Conservation (phyloP, 2,113 vertebrate genomes). For the Corynorhinus townsendii region DNA sequence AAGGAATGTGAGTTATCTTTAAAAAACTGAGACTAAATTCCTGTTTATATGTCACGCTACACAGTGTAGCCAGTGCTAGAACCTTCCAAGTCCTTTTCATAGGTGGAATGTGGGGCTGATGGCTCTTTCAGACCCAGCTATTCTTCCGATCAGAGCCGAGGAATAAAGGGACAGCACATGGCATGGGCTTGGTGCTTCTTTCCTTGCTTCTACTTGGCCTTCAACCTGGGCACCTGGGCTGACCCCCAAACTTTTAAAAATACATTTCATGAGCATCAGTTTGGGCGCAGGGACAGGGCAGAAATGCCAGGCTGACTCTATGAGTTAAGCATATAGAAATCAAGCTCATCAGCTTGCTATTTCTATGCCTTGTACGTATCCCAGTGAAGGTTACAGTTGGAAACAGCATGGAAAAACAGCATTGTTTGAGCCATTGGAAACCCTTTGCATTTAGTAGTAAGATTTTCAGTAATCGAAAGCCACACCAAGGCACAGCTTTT, state of each 20-base stretch:
- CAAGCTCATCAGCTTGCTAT: not conserved
- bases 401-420: not conserved
- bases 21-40: not conserved
- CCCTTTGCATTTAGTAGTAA: not conserved
- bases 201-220: not conserved
- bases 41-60: not conserved
- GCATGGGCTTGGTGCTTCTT: not conserved
- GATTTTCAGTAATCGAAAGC: not conserved
- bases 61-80: fast-evolving
- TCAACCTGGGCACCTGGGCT: not conserved
- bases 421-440: not conserved
- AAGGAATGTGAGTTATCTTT: not conserved
- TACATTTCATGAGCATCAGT: not conserved
- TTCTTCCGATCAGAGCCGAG: not conserved
- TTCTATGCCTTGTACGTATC: not conserved
- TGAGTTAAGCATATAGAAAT: not conserved
- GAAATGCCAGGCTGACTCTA: not conserved
- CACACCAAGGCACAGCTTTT: not conserved
- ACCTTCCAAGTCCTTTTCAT: not conserved
- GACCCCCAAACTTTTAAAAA: not conserved
- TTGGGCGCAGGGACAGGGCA: not conserved
- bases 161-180: not conserved
- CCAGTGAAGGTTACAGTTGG: not conserved
- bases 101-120: not conserved
- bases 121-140: not conserved